phyloP scores from a whole-genome alignment of 2,888 invertebrate species.

The Andrena marginata region DNA sequence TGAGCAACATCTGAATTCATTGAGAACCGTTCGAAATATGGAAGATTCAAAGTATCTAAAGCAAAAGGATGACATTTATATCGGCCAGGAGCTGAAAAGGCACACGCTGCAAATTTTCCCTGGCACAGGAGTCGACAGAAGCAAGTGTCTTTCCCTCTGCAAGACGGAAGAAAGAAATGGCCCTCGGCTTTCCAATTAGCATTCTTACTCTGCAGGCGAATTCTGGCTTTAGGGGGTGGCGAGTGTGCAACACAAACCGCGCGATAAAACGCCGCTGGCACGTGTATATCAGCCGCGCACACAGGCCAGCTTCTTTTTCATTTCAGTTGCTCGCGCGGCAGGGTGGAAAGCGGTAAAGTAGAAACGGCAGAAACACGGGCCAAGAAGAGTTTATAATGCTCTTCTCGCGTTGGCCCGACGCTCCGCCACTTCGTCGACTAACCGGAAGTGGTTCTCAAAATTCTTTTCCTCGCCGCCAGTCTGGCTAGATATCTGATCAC shows the following conservation, averaged over 20 bases:
- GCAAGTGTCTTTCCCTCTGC: slow-evolving; percentile 49
- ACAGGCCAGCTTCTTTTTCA: slow-evolving; percentile 60
- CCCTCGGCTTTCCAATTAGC: slow-evolving; percentile 79
- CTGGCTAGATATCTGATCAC: not conserved
- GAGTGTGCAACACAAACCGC: slow-evolving; percentile 79
- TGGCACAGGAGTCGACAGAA: slow-evolving; percentile 20
- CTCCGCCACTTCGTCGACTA: slow-evolving; percentile 66
- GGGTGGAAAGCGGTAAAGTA: slow-evolving; percentile 75
- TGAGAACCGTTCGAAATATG: slow-evolving; percentile 11
- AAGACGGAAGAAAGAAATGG: slow-evolving; percentile 68
- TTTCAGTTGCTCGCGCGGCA: slow-evolving; percentile 65
- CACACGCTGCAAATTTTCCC: slow-evolving; percentile 32
- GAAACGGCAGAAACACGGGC: slow-evolving; percentile 74
- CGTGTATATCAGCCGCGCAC: slow-evolving; percentile 61
- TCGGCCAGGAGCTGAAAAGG: not conserved
- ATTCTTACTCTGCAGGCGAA: slow-evolving; percentile 75
- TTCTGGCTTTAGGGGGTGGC: slow-evolving; percentile 69
- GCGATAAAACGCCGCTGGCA: slow-evolving; percentile 79
- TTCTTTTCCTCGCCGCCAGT: slow-evolving; percentile 14
- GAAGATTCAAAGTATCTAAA: not conserved
- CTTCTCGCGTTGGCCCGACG: slow-evolving; percentile 58
- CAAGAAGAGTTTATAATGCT: slow-evolving; percentile 77
- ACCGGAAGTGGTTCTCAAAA: slow-evolving; percentile 66
- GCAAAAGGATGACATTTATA: slow-evolving; percentile 10
- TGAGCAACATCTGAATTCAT: too few relatives aligned